Percentiles rank a stretch among this genome's conserved stretches.
Conservation (phyloP, 1,140 invertebrate genomes). For the Lordiphosa stackelbergi region DNA sequence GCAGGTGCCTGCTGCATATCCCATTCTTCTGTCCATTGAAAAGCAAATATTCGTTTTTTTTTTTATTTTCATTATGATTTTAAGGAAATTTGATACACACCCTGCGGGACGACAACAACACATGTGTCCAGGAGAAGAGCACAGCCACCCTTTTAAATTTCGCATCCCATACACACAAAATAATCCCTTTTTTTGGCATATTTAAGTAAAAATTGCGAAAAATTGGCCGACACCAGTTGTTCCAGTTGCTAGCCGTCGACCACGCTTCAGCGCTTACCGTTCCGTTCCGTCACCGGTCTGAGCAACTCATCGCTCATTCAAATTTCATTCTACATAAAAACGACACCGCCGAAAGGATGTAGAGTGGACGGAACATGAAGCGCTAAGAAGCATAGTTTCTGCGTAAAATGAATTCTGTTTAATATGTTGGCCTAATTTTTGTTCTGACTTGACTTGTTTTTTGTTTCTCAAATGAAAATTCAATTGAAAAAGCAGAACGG, state of each 20-base stretch:
- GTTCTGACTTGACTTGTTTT: slow-evolving; percentile 2
- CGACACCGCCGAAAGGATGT: slow-evolving; percentile 21
- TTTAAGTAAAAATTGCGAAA: slow-evolving; percentile 31
- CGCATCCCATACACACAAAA: not conserved
- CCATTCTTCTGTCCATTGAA: slow-evolving; percentile 11
- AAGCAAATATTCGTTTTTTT: too few relatives aligned
- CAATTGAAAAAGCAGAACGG: not conserved
- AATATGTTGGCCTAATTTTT: slow-evolving; percentile 26
- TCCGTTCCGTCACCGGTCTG: slow-evolving; percentile 7
- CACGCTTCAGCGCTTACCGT: slow-evolving; percentile 34
- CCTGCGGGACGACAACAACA: slow-evolving; percentile 8
- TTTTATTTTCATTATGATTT: slow-evolving; percentile 32
- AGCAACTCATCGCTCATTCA: slow-evolving; percentile 17
- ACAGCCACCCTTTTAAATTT: slow-evolving; percentile 23
- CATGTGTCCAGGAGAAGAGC: slow-evolving; percentile 17
- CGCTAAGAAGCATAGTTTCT: slow-evolving; percentile 30
- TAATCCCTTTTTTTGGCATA: slow-evolving; percentile 35
- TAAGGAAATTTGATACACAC: slow-evolving; percentile 45
- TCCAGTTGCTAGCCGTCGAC: not conserved
- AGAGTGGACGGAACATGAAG: slow-evolving; percentile 15
- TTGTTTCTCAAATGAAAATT: not conserved
- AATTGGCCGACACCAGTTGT: slow-evolving; percentile 36
- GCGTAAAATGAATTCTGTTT: slow-evolving; percentile 26
- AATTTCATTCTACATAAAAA: slow-evolving; percentile 43
- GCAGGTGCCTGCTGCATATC: slow-evolving; percentile 15